Percentiles rank a stretch among this genome's conserved stretches.
Conservation (phyloP, 2,797 vertebrate genomes). For the Ambastaia sidthimunki region DNA sequence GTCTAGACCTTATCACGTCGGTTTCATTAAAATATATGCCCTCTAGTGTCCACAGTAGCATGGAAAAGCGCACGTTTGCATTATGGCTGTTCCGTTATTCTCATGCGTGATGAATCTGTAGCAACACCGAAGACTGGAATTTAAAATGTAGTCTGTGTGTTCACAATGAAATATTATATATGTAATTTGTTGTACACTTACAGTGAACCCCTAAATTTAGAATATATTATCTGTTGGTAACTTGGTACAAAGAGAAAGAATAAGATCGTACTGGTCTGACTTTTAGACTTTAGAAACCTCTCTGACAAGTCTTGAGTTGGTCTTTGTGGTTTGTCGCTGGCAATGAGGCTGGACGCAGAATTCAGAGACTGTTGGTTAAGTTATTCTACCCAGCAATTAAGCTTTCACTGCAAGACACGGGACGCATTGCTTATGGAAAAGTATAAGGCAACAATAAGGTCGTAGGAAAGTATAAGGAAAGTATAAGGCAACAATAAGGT, state of each 20-base stretch:
- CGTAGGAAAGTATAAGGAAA: background rate
- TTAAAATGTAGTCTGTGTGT: background rate
- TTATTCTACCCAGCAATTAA: constrained; percentile 68
- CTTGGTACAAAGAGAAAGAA: no score
- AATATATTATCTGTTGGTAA: constrained; percentile 7
- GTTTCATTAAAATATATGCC: constrained; percentile 53
- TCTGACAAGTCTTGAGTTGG: constrained; percentile 19
- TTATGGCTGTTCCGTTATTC: background rate
- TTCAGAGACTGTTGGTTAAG: constrained; percentile 62
- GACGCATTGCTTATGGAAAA: constrained; percentile 60
- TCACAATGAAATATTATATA: constrained; percentile 24
- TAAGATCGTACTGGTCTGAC: background rate
- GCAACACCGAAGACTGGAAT: background rate
- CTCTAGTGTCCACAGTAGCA: constrained; percentile 52
- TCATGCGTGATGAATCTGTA: no score
- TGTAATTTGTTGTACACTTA: background rate
- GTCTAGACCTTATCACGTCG: background rate
- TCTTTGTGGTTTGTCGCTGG: constrained; percentile 56
- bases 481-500: no score
- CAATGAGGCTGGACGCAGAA: constrained; percentile 55
- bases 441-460: constrained; percentile 36
- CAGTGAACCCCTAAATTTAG: constrained; percentile 28
- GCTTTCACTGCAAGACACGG: constrained; percentile 58
- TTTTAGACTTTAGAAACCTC: background rate
- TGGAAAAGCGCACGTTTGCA: background rate